phyloP scores from a whole-genome alignment of 64 coral and sea anemone genomes.

The Porites australiensis region DNA sequence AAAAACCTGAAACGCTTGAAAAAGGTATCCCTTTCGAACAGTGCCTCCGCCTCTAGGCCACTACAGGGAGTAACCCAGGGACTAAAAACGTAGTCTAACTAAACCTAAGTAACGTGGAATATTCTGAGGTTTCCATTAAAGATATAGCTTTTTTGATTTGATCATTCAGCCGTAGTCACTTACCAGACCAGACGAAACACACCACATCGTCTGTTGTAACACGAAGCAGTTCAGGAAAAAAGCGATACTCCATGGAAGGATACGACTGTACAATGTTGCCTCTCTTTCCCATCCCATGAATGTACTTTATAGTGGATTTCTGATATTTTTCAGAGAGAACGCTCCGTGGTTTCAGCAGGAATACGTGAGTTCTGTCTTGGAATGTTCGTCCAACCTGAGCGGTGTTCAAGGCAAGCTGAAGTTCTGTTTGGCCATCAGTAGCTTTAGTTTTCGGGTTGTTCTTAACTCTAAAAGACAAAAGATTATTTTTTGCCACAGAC shows the following conservation, averaged over 20 bases:
- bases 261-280: constrained; percentile 51
- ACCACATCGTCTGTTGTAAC: constrained; percentile 59
- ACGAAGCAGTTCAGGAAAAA: constrained; percentile 44
- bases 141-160: constrained; percentile 6
- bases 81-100: neutral
- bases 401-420: constrained; percentile 51
- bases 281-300: constrained; percentile 63
- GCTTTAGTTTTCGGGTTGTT: constrained; percentile 43
- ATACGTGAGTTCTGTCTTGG: constrained; percentile 61
- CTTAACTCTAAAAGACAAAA: constrained; percentile 17
- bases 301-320: constrained; percentile 34
- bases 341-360: constrained; percentile 35
- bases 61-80: too few relatives aligned
- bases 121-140: neutral
- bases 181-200: constrained; percentile 69
- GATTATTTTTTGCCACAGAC: neutral
- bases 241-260: constrained; percentile 66
- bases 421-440: neutral
- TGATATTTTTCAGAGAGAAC: constrained; percentile 32
- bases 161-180: constrained; percentile 8
- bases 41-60: too few relatives aligned
- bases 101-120: neutral
- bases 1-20: too few relatives aligned
- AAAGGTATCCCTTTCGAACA: too few relatives aligned
- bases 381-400: constrained; percentile 41